Conservation (phyloP, 2,888 invertebrate genomes). For the Troides aeacus region DNA sequence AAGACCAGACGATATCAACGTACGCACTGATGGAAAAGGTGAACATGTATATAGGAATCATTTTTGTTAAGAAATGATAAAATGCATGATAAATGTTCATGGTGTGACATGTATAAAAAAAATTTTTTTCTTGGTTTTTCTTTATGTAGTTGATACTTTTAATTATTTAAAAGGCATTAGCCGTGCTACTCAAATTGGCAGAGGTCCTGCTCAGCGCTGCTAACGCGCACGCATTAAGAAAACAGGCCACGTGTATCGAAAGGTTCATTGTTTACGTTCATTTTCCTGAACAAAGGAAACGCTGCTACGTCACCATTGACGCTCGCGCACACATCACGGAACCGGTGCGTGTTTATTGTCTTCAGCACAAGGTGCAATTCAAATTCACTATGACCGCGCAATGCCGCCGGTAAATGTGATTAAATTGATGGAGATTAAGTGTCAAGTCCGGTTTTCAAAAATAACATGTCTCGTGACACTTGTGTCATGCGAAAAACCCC, state of each 20-base stretch:
- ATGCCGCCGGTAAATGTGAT: conserved; percentile 44
- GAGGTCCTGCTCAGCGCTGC: conserved; percentile 17
- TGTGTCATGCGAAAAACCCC: conserved; percentile 13
- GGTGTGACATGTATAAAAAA: too few relatives aligned
- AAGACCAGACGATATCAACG: too few relatives aligned
- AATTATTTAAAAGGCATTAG: too few relatives aligned
- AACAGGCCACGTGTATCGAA: conserved; percentile 22
- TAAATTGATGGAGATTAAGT: conserved; percentile 23
- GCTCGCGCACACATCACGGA: conserved; percentile 19
- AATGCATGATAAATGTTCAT: too few relatives aligned
- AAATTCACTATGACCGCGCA: conserved; percentile 28
- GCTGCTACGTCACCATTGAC: conserved; percentile 33
- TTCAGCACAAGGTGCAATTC: conserved; percentile 14
- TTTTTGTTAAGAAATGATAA: too few relatives aligned
- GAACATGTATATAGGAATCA: too few relatives aligned
- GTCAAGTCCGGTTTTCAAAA: not conserved
- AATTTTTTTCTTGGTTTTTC: too few relatives aligned
- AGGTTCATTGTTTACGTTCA: conserved; percentile 27
- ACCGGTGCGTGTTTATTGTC: conserved; percentile 29
- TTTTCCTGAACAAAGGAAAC: conserved; percentile 26
- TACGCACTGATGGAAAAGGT: too few relatives aligned
- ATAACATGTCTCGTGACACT: not conserved
- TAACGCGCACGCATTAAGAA: conserved; percentile 28
- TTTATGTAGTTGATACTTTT: too few relatives aligned
- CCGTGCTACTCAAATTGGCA: not conserved